Evolutionary conservation across 37 sponge, comb jelly and placozoan genomes (phyloP).

Genomic region (Hormiphora californensis): DNA sequence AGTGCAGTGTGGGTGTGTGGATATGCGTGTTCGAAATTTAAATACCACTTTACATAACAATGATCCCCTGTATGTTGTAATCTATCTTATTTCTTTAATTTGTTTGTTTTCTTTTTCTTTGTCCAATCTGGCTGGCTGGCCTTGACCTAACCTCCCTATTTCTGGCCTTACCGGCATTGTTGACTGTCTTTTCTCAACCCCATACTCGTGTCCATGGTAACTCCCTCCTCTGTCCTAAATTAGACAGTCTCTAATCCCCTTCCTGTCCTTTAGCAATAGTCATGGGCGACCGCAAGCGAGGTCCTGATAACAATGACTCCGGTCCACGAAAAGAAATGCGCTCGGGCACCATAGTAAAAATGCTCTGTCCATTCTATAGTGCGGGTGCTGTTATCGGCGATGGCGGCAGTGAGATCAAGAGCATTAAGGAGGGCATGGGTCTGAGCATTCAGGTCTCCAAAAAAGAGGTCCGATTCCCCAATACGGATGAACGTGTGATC

Average conservation of each 20-base stretch:
- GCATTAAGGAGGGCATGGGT: conserved; percentile 21
- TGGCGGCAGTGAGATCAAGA: conserved; percentile 54
- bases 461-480: conserved; percentile 49
- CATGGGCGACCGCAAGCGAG: conserved; percentile 51
- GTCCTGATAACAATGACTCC: conserved; percentile 35
- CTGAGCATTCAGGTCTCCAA: conserved; percentile 39
- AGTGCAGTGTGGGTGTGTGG: background rate
- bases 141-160: too few species aligned
- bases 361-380: conserved; percentile 56
- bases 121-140: too few species aligned
- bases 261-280: background rate
- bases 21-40: too few species aligned
- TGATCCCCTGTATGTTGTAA: too few species aligned
- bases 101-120: too few species aligned
- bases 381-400: conserved; percentile 47
- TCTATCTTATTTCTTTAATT: too few species aligned
- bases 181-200: too few species aligned
- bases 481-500: conserved; percentile 33
- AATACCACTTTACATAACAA: too few species aligned
- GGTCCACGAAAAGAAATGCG: conserved; percentile 54
- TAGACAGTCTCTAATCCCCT: conserved; percentile 45
- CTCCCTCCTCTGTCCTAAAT: too few species aligned
- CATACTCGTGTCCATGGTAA: too few species aligned
- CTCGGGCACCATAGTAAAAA: conserved; percentile 30
- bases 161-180: too few species aligned